Evolutionary conservation across 2,888 invertebrate genomes (phyloP), one percentile per base, ranked within the genome.

Genomic region (Ephialtes manifestator): DNA sequence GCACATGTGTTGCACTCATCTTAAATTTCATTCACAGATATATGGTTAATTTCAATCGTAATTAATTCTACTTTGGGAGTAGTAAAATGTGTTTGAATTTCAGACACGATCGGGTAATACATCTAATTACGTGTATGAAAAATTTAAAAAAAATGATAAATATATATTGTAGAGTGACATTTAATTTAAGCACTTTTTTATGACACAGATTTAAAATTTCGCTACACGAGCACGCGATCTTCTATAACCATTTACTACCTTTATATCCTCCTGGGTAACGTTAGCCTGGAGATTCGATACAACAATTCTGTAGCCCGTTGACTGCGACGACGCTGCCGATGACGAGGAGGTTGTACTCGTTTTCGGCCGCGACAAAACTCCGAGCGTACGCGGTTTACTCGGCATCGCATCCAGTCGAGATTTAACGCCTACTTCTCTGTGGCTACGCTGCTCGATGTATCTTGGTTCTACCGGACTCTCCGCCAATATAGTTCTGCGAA

Each of bases 221-320:
- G 4, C 5, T 4, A 4, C 39, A 2, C 39, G 10, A 39, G 8
- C 39, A 39, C 35, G 39, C 0, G 10, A 39, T 0, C 5, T 10
- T 10, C 10, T 39, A 10, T 39, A 10, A 39, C 8, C 7, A 39
- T 39, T 10, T 10, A 39, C 60, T 65, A 97, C 97, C 94, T 98
- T 96, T 88, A 99, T 98, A 93, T 99, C 99, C 90, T 97, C 97
- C 89, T 97, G 97, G 15, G 98, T 98, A 4, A 99, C 99, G 87
- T 97, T 96, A 31, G 96, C 95, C 90, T 98, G 97, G 86, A 99
- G 95, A 95, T 99, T 99, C 88, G 98, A 98, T 2, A 99, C 98
- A 76, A 98, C 96, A 92, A 99, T 97, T 90, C 98, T 96, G 93
- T 97, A 98, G 63, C 98, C 98, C 4, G 94, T 94, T 4, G 96